Percentiles rank a stretch among this genome's conserved stretches.
These are phyloP conservation scores for Apodemia duryi DNA, from an alignment of 2,888 invertebrate genomes.

Conservation along the genomic window DNA sequence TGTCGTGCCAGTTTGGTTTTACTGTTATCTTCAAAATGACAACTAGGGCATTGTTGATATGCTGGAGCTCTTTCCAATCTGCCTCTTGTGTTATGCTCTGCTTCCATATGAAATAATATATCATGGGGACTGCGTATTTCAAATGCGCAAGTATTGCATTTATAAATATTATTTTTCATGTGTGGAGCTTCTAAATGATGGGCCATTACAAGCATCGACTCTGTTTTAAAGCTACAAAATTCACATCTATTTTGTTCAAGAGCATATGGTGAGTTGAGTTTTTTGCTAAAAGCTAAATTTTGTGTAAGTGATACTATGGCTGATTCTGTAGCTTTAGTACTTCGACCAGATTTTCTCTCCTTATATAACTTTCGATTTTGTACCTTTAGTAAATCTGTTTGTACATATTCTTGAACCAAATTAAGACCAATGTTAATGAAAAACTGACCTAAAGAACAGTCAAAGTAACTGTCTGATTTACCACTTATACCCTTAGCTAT, in stretches of 20 bases:
- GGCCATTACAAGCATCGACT: slow-evolving; percentile 91
- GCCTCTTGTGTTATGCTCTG: slow-evolving; percentile 93
- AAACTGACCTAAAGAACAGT: slow-evolving; percentile 93
- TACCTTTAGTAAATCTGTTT: slow-evolving; percentile 92
- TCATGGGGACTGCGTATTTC: slow-evolving; percentile 93
- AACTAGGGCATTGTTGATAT: slow-evolving; percentile 96
- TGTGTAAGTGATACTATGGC: slow-evolving; percentile 92
- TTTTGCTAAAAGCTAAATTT: slow-evolving; percentile 92
- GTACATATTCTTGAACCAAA: slow-evolving; percentile 95
- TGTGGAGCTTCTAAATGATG: slow-evolving; percentile 96
- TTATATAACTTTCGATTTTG: slow-evolving; percentile 92
- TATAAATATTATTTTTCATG: slow-evolving; percentile 91
- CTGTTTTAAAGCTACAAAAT: slow-evolving; percentile 95
- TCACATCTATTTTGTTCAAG: slow-evolving; percentile 91
- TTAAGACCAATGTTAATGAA: slow-evolving; percentile 95
- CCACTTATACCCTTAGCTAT: slow-evolving; percentile 65
- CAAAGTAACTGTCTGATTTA: slow-evolving; percentile 87
- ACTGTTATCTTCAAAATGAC: slow-evolving; percentile 96
- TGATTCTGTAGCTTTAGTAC: slow-evolving; percentile 85
- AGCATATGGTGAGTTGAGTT: slow-evolving; percentile 91
- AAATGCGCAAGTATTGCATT: slow-evolving; percentile 92
- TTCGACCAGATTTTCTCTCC: slow-evolving; percentile 80
- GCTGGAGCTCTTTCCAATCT: slow-evolving; percentile 92
- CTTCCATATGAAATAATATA: slow-evolving; percentile 96
- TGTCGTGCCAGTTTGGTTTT: slow-evolving; percentile 95